Evolutionary conservation across 2,113 vertebrate genomes (phyloP).

Genomic region (Heterochromis multidens): DNA sequence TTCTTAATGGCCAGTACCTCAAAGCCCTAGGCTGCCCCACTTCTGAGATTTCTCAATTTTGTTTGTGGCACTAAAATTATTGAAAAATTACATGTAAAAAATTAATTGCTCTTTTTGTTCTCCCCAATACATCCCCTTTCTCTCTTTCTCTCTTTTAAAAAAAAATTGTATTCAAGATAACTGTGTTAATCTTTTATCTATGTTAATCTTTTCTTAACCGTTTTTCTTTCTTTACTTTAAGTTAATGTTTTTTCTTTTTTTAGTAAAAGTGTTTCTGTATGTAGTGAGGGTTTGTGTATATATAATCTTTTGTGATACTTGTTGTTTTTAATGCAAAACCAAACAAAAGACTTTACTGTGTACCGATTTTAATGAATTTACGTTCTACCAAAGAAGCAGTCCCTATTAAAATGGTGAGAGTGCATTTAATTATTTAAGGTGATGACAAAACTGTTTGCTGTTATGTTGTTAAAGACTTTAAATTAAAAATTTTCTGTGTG

Average conservation of each 20-base stretch:
- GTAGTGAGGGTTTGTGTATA: neutral
- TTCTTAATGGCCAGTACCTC: neutral
- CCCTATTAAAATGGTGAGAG: neutral
- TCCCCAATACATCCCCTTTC: neutral
- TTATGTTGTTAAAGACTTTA: neutral
- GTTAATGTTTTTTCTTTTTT: neutral
- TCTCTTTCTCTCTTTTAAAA: neutral
- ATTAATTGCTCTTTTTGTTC: neutral
- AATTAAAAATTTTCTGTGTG: neutral
- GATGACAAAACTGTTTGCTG: neutral
- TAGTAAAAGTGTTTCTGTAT: neutral
- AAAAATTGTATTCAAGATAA: neutral
- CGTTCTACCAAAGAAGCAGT: neutral
- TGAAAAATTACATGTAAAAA: neutral
- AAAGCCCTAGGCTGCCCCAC: neutral
- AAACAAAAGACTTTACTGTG: neutral
- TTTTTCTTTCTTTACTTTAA: neutral
- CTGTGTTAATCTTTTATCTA: neutral
- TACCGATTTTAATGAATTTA: neutral
- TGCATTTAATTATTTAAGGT: neutral
- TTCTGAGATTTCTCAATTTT: neutral
- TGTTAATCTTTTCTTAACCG: neutral
- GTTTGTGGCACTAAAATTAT: neutral
- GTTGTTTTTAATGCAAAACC: neutral
- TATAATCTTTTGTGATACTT: neutral